Percentiles rank a stretch among this genome's conserved stretches.
Conservation (phyloP, 2,888 invertebrate species). For the Tachina lurida region DNA sequence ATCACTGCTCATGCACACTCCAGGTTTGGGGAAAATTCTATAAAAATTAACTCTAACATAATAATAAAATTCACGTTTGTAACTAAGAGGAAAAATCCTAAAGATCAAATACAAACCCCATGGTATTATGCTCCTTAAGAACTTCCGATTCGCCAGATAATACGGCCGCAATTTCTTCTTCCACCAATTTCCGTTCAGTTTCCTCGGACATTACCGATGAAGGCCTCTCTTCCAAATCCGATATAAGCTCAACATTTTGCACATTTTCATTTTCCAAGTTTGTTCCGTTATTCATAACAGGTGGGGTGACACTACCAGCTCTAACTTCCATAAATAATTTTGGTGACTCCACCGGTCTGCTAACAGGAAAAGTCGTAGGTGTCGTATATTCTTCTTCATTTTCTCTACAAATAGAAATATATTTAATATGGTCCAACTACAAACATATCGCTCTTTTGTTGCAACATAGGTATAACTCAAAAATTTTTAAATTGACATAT, state of each 20-base stretch:
- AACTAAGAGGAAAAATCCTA: not conserved
- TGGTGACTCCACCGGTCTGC: slow-evolving; percentile 60
- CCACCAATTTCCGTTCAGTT: slow-evolving; percentile 83
- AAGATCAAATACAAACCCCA: slow-evolving; percentile 84
- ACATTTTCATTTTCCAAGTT: not conserved
- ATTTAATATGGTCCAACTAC: not conserved
- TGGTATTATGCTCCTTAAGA: slow-evolving; percentile 87
- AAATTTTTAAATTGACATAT: too few relatives aligned
- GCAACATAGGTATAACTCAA: too few relatives aligned
- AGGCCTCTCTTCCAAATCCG: slow-evolving; percentile 77
- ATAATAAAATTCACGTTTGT: slow-evolving; percentile 39
- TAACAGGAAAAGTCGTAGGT: slow-evolving; percentile 76
- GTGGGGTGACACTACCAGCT: slow-evolving; percentile 6
- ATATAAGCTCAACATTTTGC: slow-evolving; percentile 70
- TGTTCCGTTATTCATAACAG: not conserved
- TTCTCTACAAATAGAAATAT: slow-evolving; percentile 70
- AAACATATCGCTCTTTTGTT: too few relatives aligned
- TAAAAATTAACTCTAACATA: slow-evolving; percentile 86
- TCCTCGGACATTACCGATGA: slow-evolving; percentile 78
- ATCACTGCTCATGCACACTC: slow-evolving; percentile 87
- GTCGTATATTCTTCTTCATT: slow-evolving; percentile 74
- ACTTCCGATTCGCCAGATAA: slow-evolving; percentile 88
- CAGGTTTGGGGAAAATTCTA: slow-evolving; percentile 87
- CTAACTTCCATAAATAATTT: slow-evolving; percentile 64
- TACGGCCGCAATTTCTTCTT: slow-evolving; percentile 87